phyloP scores from a whole-genome alignment of 2,113 vertebrate species.

The Lontra canadensis region DNA sequence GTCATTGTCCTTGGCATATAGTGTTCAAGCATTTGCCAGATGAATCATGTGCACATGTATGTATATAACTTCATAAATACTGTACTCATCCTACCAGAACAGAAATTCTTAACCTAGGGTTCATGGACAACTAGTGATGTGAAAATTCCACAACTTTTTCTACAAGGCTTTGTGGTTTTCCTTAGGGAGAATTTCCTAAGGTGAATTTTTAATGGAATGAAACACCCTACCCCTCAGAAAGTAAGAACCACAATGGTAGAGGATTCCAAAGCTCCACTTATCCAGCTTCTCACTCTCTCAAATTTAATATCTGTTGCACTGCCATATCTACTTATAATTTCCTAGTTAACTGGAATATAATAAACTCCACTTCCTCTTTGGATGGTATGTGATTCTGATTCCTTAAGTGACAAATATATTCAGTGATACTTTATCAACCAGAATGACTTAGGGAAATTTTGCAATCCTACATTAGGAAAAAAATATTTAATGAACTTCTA shows the following conservation, averaged over 20 bases:
- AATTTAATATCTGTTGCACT: neutral
- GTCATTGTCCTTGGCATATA: neutral
- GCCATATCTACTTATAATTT: neutral
- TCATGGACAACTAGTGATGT: neutral
- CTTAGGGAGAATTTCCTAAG: neutral
- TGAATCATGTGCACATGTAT: neutral
- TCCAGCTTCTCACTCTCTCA: neutral
- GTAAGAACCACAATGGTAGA: neutral
- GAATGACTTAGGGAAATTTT: neutral
- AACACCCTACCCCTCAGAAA: neutral
- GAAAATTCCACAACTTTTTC: neutral
- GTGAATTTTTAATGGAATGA: neutral
- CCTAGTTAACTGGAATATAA: neutral
- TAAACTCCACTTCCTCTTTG: neutral
- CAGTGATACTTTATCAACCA: constrained; percentile 16
- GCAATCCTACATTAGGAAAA: neutral
- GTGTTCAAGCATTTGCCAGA: neutral
- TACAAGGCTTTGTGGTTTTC: neutral
- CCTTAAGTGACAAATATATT: neutral
- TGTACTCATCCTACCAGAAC: neutral
- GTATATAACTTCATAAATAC: neutral
- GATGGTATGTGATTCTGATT: neutral
- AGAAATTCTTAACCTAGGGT: neutral
- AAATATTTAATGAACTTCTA: constrained; percentile 18
- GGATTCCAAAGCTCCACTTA: neutral